A percentile compares a stretch with the other conserved stretches of the same genome.
phyloP scores from a whole-genome alignment of 2,888 invertebrate genomes.

The Ophraella communa region DNA sequence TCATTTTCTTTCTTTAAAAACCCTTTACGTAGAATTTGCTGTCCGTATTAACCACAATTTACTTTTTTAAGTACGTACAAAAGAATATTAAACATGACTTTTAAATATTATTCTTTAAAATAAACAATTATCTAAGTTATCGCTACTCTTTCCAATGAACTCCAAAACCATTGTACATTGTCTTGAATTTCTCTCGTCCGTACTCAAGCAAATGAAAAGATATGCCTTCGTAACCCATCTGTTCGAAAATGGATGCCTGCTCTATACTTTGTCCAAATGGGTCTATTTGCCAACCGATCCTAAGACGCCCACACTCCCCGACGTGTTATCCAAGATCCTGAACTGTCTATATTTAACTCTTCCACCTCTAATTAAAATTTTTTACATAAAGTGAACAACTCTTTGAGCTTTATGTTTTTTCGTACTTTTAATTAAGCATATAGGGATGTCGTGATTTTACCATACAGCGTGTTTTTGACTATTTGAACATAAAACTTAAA shows the following conservation, averaged over 20 bases:
- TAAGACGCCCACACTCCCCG: constrained; percentile 74
- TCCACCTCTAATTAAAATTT: neutral
- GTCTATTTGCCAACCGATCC: constrained; percentile 80
- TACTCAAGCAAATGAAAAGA: constrained; percentile 76
- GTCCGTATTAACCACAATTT: too few species aligned
- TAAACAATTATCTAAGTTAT: constrained; percentile 61
- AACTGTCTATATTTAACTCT: constrained; percentile 50
- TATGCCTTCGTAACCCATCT: constrained; percentile 74
- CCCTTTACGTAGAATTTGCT: too few species aligned
- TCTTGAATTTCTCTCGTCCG: constrained; percentile 68
- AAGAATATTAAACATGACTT: neutral
- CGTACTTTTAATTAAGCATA: too few species aligned
- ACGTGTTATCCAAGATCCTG: constrained; percentile 74
- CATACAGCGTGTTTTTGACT: too few species aligned
- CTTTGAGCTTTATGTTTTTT: too few species aligned
- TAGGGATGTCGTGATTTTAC: too few species aligned
- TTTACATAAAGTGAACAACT: too few species aligned
- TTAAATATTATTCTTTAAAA: neutral
- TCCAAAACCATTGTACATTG: constrained; percentile 70
- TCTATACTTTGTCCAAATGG: constrained; percentile 86
- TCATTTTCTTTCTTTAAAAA: too few species aligned
- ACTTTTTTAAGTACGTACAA: too few species aligned
- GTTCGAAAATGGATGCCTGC: constrained; percentile 76
- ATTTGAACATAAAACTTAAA: too few species aligned
- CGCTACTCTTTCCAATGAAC: constrained; percentile 73